A percentile compares a stretch with the other conserved stretches of the same genome.
phyloP scores from a whole-genome alignment of 2,888 invertebrate genomes.

The Heterodera filipjevi region DNA sequence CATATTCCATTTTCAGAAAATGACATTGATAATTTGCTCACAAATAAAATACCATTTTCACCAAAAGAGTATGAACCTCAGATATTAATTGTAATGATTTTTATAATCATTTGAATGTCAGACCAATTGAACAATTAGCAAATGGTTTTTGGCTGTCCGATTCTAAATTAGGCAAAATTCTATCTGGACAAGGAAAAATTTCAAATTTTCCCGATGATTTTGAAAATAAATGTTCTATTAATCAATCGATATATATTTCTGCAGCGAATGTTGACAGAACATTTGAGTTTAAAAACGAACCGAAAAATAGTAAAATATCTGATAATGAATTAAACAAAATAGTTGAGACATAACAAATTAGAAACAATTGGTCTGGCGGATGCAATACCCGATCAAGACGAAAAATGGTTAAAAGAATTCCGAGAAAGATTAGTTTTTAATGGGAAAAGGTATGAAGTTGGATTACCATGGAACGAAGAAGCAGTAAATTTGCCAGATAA shows the following conservation, averaged over 20 bases:
- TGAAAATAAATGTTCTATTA: not conserved
- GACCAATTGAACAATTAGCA: not conserved
- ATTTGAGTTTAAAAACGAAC: not conserved
- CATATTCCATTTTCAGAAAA: not conserved
- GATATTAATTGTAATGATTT: conserved; percentile 2
- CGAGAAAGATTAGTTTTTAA: not conserved
- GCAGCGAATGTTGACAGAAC: not conserved
- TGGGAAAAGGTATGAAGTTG: conserved; percentile 13
- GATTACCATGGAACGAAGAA: conserved; percentile 5
- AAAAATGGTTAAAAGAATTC: conserved; percentile 5
- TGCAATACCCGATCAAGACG: not conserved
- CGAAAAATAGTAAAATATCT: not conserved
- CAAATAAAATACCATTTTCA: not conserved
- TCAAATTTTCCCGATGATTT: not conserved
- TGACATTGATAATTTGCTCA: not conserved
- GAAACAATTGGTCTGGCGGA: conserved; percentile 15
- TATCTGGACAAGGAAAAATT: conserved; percentile 3
- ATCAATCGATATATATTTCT: not conserved
- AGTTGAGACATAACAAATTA: not conserved
- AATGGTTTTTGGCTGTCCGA: not conserved
- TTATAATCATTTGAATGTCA: not conserved
- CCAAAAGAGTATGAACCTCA: not conserved
- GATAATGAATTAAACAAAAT: not conserved
- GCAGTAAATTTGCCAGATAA: conserved; percentile 1
- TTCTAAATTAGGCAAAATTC: conserved; percentile 9